Conservation (phyloP, 2,888 invertebrate genomes). For the Apamea crenata region DNA sequence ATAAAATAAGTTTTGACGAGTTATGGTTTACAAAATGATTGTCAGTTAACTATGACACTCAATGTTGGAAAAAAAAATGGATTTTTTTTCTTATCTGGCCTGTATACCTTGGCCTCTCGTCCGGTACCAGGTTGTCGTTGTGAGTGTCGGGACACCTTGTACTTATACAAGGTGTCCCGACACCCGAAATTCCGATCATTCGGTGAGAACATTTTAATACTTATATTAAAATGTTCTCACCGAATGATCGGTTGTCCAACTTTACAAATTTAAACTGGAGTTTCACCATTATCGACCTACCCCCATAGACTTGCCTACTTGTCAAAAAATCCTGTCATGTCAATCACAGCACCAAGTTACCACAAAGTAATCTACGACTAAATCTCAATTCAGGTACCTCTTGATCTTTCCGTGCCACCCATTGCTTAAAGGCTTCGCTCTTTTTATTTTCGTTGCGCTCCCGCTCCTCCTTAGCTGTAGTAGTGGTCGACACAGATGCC, state of each 20-base stretch:
- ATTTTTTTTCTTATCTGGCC: no score
- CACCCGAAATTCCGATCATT: no score
- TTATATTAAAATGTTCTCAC: conserved; percentile 2
- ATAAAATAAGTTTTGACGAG: no score
- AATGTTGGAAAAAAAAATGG: no score
- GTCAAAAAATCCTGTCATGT: background rate
- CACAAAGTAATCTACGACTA: background rate
- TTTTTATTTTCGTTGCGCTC: conserved; percentile 83
- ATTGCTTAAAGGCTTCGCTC: conserved; percentile 84
- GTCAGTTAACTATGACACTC: no score
- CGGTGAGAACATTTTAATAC: no score
- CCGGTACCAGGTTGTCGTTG: no score
- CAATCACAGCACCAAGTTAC: background rate
- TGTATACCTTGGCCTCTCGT: no score
- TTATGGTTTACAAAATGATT: no score
- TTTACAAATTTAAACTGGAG: conserved; percentile 11
- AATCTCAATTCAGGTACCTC: conserved; percentile 75
- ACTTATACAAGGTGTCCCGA: no score
- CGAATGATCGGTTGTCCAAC: background rate
- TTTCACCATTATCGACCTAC: background rate
- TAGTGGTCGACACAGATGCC: conserved; percentile 84
- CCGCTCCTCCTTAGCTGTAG: conserved; percentile 86
- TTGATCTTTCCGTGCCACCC: conserved; percentile 85
- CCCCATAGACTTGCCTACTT: background rate
- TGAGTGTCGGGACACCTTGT: no score